Base-by-base conservation (phyloP, 2,797 vertebrate genomes). In the Hapalemur alaotrensis region DNA sequence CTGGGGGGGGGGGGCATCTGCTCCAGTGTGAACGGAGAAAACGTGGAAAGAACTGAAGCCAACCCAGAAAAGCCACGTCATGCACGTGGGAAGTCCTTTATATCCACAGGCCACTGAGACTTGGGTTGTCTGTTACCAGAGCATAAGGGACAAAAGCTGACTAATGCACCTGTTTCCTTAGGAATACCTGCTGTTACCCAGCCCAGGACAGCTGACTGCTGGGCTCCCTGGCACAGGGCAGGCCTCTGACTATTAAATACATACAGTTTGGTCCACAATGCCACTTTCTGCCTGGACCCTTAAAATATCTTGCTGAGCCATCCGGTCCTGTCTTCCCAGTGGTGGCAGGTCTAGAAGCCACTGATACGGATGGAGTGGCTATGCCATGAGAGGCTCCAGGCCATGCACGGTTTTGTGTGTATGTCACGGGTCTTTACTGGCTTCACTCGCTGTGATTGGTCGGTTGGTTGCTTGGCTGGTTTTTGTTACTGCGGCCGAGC, bases 391-490 rank as follows among this genome's bases (percentile, higher is more conserved):
- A 78, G 32, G 6, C 20, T 52, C 6, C 75, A 20, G 28, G 5
- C 13, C 5, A 0, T 5, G 14, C 20, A 4, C 63, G 4, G 23
- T 25, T 28, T 32, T 43, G 38, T 4, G 20, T 1, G 11, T 32
- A 14, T 18, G 3, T 5, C 11, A 50, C 6, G 1, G 0, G 8
- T 30, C 38, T 69, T 38, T 30, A 35, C 11, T 23, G 52, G 30
- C 43, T 50, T 63, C 28, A 81, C 10, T 32, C 43, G 7, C 18
- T 13, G 17, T 7, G n/a, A 41, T 2, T 17, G 75, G 14, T 14
- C 52, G 28, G 4, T 25, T 14, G 35, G 22, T 70, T 70, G 67
- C 38, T 25, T 70, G 72, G 18, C 20, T 52, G 18, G 22, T 10
- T 25, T 15, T 3, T 79, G 50, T 79, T 78, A 52, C 79, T 32